Conservation (phyloP, 30 jellyfish, hydroid and myxozoan species). For the Mastigias papua region DNA sequence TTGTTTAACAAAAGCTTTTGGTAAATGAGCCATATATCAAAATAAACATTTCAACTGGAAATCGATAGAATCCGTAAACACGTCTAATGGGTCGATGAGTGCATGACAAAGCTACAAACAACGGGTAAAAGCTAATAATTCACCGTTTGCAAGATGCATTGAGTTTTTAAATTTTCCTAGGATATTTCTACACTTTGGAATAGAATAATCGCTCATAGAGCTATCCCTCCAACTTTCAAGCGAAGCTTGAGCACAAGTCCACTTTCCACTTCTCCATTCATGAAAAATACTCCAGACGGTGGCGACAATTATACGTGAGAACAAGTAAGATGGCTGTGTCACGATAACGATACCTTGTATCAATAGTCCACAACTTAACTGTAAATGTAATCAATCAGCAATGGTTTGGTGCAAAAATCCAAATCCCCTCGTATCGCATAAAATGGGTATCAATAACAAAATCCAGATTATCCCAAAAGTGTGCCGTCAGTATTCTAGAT, state of each 20-base stretch:
- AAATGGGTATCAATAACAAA: background rate
- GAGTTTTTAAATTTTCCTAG: background rate
- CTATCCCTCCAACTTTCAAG: too few species aligned
- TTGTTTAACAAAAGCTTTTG: background rate
- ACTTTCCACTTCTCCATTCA: too few species aligned
- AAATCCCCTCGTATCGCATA: background rate
- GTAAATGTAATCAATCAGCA: background rate
- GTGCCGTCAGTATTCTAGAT: constrained; percentile 7
- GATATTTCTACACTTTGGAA: too few species aligned
- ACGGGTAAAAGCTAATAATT: background rate
- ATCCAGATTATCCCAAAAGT: constrained; percentile 39
- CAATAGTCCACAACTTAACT: too few species aligned
- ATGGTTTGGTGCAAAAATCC: background rate
- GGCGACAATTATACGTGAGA: too few species aligned
- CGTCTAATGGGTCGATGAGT: background rate
- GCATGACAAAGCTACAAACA: background rate
- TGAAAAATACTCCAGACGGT: too few species aligned
- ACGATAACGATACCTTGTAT: too few species aligned
- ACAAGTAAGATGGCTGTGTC: too few species aligned
- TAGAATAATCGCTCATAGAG: too few species aligned
- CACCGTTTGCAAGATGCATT: background rate
- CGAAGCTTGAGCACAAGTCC: too few species aligned
- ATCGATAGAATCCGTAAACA: constrained; percentile 4
- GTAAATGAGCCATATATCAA: background rate
- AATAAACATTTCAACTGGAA: background rate